A percentile compares a stretch with the other conserved stretches of the same genome.
phyloP scores from a whole-genome alignment of 1,140 invertebrate species.

The Danaus melanippus region DNA sequence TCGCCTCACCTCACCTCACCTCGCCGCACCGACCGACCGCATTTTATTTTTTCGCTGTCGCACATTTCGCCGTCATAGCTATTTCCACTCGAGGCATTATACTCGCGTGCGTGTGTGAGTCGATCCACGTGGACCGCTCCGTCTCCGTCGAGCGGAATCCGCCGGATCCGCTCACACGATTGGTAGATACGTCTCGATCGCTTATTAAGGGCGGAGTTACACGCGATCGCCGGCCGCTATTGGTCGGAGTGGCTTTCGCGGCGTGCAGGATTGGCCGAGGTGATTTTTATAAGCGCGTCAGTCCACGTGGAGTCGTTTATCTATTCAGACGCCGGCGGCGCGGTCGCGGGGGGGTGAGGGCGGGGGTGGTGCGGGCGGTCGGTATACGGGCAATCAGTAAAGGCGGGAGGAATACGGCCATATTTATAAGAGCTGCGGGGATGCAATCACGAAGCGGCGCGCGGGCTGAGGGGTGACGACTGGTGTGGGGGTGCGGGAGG shows the following conservation, averaged over 20 bases:
- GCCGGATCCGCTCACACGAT: slow-evolving; percentile 35
- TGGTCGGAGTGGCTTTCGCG: slow-evolving; percentile 36
- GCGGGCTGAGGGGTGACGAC: slow-evolving; percentile 46
- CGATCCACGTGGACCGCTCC: slow-evolving; percentile 67
- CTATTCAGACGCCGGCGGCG: slow-evolving; percentile 72
- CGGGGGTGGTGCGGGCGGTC: slow-evolving; percentile 34
- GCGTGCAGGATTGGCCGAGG: slow-evolving; percentile 49
- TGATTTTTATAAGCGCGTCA: slow-evolving; percentile 69
- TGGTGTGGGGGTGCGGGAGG: too few species aligned
- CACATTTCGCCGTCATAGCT: slow-evolving; percentile 73
- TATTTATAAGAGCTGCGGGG: slow-evolving; percentile 73
- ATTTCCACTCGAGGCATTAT: slow-evolving; percentile 72
- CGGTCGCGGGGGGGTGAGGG: slow-evolving; percentile 58
- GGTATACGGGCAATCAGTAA: slow-evolving; percentile 74
- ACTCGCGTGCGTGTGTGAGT: slow-evolving; percentile 62
- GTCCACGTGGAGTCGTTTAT: slow-evolving; percentile 74
- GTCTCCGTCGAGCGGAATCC: slow-evolving; percentile 51
- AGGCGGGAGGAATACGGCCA: slow-evolving; percentile 72
- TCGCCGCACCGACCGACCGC: slow-evolving; percentile 65
- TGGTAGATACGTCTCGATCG: slow-evolving; percentile 54
- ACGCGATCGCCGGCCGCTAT: slow-evolving; percentile 40
- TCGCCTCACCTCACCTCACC: slow-evolving; percentile 55
- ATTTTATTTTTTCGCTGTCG: slow-evolving; percentile 73
- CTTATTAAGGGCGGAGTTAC: slow-evolving; percentile 73
- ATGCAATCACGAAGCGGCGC: slow-evolving; percentile 72